These are phyloP conservation scores for Chironomus tepperi DNA, from an alignment of 1,140 invertebrate genomes.

Conservation along the genomic window DNA sequence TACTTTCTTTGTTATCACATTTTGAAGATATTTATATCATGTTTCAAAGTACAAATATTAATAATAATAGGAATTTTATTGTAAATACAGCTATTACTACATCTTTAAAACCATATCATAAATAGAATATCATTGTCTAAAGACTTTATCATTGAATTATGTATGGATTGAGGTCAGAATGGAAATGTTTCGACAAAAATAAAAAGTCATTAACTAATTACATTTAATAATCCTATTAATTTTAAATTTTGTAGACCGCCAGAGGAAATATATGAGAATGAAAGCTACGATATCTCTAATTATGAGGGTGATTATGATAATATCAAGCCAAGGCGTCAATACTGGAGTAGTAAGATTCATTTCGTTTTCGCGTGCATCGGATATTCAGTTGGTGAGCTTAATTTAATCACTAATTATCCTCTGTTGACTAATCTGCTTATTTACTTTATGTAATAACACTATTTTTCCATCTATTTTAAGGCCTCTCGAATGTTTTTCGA, in stretches of 20 bases:
- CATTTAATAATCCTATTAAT: conserved; percentile 11
- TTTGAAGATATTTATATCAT: too few species aligned
- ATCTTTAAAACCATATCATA: background rate
- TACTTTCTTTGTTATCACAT: too few species aligned
- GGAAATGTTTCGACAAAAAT: background rate
- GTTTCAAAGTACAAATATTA: too few species aligned
- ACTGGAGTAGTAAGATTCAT: conserved; percentile 84
- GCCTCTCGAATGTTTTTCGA: conserved; percentile 85
- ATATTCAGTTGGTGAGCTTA: conserved; percentile 57
- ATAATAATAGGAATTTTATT: too few species aligned
- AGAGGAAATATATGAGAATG: conserved; percentile 54
- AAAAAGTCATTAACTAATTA: background rate
- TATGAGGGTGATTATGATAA: conserved; percentile 55
- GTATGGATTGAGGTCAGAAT: background rate
- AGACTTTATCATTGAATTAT: background rate
- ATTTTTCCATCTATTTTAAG: too few species aligned
- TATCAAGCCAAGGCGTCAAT: conserved; percentile 61
- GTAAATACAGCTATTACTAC: too few species aligned
- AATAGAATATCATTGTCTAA: background rate
- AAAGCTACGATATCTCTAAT: conserved; percentile 51
- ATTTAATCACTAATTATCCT: too few species aligned
- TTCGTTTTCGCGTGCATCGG: conserved; percentile 85
- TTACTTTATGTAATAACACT: too few species aligned
- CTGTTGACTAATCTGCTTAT: too few species aligned
- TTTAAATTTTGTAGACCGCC: conserved; percentile 45